Percentiles rank a stretch among this genome's conserved stretches.
Conservation (phyloP, 2,888 invertebrate species). For the Glyphotaelius pellucidus region DNA sequence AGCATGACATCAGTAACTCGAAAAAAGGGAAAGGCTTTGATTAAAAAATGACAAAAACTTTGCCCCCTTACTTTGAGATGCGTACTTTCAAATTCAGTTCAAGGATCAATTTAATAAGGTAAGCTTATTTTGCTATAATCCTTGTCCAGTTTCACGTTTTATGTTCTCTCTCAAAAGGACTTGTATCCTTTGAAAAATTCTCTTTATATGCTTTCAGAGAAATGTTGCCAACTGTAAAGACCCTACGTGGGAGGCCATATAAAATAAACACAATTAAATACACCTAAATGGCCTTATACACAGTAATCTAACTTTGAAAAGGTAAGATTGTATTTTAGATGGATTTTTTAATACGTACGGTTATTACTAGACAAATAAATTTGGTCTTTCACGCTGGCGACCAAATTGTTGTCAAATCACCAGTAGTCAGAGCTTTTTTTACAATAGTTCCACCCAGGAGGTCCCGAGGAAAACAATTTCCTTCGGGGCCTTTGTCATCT, state of each 20-base stretch:
- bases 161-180: not conserved
- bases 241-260: not conserved
- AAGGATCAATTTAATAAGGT: constrained; percentile 30
- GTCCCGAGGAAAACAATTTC: too few species aligned
- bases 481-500: too few species aligned
- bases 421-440: too few species aligned
- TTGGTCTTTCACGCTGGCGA: too few species aligned
- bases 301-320: not conserved
- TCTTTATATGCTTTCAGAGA: not conserved
- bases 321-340: not conserved
- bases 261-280: not conserved
- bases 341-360: not conserved
- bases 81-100: constrained; percentile 13
- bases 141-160: not conserved
- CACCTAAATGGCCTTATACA: not conserved
- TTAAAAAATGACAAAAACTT: constrained; percentile 10
- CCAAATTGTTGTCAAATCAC: too few species aligned
- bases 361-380: too few species aligned
- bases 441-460: too few species aligned
- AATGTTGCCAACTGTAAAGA: not conserved
- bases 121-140: not conserved
- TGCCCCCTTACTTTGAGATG: not conserved
- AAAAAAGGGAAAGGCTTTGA: constrained; percentile 5
- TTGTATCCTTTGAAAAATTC: not conserved
- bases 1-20: not conserved